Conservation (phyloP, 2,797 vertebrate species). For the Gymnodraco acuticeps region DNA sequence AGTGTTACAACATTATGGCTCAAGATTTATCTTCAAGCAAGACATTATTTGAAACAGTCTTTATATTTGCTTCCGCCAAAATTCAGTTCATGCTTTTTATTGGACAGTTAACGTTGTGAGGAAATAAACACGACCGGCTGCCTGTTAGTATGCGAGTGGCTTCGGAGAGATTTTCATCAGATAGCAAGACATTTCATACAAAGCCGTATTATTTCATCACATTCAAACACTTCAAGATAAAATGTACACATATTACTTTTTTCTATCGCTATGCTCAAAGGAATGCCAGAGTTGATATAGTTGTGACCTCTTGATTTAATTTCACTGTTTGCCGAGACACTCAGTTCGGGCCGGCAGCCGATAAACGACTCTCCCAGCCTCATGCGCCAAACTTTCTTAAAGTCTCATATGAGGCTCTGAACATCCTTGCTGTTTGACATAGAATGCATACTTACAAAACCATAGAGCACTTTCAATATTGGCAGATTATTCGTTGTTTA, state of each 20-base stretch:
- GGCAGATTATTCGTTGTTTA: constrained; percentile 20
- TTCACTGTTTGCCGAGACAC: constrained; percentile 22
- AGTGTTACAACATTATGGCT: background rate
- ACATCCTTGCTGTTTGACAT: background rate
- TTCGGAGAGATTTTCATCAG: background rate
- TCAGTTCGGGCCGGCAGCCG: constrained; percentile 1
- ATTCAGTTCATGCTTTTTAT: background rate
- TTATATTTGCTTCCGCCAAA: background rate
- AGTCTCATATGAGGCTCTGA: constrained; percentile 9
- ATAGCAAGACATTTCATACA: background rate
- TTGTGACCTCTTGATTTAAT: constrained; percentile 12
- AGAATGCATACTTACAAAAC: background rate
- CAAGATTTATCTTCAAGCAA: background rate
- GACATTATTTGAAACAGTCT: background rate
- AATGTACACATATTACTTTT: constrained; percentile 2
- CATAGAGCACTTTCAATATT: background rate
- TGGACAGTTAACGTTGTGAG: background rate
- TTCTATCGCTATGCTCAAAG: background rate
- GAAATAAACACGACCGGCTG: background rate
- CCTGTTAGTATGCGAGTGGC: background rate
- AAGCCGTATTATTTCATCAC: background rate
- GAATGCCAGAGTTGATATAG: background rate
- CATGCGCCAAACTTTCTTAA: background rate
- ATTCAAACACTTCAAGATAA: background rate
- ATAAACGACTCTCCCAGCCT: constrained; percentile 4